phyloP scores from a whole-genome alignment of 2,113 vertebrate genomes.

The Diglossa brunneiventris region DNA sequence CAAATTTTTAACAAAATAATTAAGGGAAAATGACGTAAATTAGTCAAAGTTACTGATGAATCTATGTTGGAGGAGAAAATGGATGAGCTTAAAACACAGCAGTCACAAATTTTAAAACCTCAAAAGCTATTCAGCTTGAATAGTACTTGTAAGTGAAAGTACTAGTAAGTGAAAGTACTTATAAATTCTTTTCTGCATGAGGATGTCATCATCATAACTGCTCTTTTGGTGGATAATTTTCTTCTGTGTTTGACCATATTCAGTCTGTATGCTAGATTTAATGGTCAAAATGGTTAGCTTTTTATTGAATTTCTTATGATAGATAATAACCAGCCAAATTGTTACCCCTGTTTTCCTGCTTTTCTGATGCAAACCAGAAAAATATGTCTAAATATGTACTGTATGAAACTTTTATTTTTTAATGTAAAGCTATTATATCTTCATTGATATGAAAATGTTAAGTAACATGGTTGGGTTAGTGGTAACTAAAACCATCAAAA shows the following conservation, averaged over 20 bases:
- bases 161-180: not conserved
- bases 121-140: not conserved
- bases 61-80: not conserved
- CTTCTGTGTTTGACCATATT: not conserved
- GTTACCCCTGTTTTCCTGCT: not conserved
- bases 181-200: not conserved
- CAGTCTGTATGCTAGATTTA: not conserved
- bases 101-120: not conserved
- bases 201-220: not conserved
- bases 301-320: not conserved
- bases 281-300: not conserved
- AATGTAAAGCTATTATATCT: not conserved
- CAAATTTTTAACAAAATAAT: not conserved
- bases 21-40: fast-evolving
- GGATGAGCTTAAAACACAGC: not conserved
- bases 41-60: not conserved
- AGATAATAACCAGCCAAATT: not conserved
- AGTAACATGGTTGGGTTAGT: not conserved
- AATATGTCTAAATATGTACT: not conserved
- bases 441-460: not conserved
- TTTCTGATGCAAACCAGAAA: not conserved
- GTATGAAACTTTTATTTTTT: not conserved
- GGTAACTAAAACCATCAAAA: not conserved
- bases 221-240: not conserved
- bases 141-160: not conserved